phyloP scores from a whole-genome alignment of 2,888 invertebrate genomes.

The Tuberolachnus salignus region DNA sequence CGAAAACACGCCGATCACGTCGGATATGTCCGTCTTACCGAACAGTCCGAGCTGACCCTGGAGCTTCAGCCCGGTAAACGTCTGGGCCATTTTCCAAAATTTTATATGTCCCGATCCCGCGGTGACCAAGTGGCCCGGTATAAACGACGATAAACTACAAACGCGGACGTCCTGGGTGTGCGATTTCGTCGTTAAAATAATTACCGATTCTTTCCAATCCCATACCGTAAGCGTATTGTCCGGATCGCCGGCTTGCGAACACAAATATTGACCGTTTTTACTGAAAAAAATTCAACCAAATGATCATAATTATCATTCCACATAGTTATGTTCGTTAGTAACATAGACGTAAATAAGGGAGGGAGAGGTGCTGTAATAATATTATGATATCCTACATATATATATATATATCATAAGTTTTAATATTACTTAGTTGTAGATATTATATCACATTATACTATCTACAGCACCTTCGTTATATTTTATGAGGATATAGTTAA shows the following conservation, averaged over 20 bases:
- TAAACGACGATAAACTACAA: constrained; percentile 80
- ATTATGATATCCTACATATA: too few relatives aligned
- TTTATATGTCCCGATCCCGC: constrained; percentile 74
- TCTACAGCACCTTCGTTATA: too few relatives aligned
- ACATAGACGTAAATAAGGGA: too few relatives aligned
- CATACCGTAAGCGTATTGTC: constrained; percentile 88
- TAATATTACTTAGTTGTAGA: too few relatives aligned
- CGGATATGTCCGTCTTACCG: constrained; percentile 90
- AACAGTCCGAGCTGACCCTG: constrained; percentile 88
- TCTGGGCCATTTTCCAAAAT: constrained; percentile 91
- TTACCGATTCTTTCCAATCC: constrained; percentile 80
- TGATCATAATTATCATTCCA: too few relatives aligned
- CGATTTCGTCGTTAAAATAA: constrained; percentile 80
- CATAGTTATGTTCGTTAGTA: too few relatives aligned
- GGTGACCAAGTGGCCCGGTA: constrained; percentile 79
- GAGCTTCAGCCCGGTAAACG: constrained; percentile 89
- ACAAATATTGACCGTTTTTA: constrained; percentile 78
- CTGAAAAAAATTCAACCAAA: constrained; percentile 64
- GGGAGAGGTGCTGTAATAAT: too few relatives aligned
- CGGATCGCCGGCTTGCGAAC: constrained; percentile 83
- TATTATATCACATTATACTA: too few relatives aligned
- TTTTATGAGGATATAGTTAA: too few relatives aligned
- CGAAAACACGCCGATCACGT: constrained; percentile 81
- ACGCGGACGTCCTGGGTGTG: constrained; percentile 81
- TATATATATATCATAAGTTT: too few relatives aligned